A percentile compares a stretch with the other conserved stretches of the same genome.
Conservation (phyloP, 2,797 vertebrate genomes). For the Spea hammondii region DNA sequence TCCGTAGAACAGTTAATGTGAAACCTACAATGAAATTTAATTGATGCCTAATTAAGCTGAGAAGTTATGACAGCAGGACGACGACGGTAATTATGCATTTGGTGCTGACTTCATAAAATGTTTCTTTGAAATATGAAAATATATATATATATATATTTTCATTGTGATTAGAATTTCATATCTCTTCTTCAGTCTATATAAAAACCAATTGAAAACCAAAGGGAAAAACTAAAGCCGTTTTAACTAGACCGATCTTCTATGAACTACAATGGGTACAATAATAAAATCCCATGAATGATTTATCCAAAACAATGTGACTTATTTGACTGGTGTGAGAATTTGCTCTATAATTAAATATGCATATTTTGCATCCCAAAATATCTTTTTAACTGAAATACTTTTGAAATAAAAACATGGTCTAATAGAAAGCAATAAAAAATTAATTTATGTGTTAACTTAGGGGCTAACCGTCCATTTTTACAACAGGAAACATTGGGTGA, state of each 20-base stretch:
- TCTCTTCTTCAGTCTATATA: neutral
- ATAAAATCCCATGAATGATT: conserved; percentile 13
- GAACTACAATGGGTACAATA: neutral
- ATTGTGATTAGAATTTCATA: conserved; percentile 3
- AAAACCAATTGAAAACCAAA: conserved; percentile 6
- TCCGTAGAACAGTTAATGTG: conserved; percentile 2
- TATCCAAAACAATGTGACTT: conserved; percentile 7
- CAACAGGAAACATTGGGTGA: too few species aligned
- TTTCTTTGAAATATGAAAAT: conserved; percentile 24
- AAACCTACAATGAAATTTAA: conserved; percentile 35
- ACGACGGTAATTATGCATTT: conserved; percentile 27
- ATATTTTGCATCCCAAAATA: neutral
- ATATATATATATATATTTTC: neutral
- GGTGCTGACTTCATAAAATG: conserved; percentile 26
- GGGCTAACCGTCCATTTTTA: too few species aligned
- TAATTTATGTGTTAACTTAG: too few species aligned
- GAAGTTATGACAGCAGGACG: conserved; percentile 29
- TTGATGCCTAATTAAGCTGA: conserved; percentile 46
- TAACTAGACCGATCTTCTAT: neutral
- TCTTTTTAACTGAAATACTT: too few species aligned
- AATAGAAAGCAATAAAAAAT: too few species aligned
- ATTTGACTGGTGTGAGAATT: conserved; percentile 1
- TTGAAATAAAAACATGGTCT: too few species aligned
- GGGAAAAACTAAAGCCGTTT: conserved; percentile 6
- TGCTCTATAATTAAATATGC: conserved; percentile 17